A percentile compares a stretch with the other conserved stretches of the same genome.
Conservation (phyloP, 2,797 vertebrate genomes). For the Gephyroberyx darwinii region DNA sequence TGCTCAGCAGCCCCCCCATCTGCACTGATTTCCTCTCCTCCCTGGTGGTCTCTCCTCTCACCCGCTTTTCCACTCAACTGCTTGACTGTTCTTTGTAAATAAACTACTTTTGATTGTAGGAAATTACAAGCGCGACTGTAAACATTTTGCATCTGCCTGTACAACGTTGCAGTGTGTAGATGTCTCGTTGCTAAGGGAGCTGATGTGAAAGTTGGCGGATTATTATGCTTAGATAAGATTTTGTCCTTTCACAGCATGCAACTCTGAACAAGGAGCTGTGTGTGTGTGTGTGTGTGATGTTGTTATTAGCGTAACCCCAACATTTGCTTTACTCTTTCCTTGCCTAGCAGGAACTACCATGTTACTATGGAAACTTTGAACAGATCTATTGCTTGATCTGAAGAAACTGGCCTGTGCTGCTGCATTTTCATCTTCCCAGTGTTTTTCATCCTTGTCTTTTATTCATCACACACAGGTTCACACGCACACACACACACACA, state of each 20-base stretch:
- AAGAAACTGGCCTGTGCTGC: conserved; percentile 18
- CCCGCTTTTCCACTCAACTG: conserved; percentile 15
- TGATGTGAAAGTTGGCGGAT: neutral
- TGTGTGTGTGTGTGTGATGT: conserved; percentile 13
- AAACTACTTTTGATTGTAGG: conserved; percentile 30
- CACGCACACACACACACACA: conserved; percentile 1
- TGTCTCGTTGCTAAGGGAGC: neutral
- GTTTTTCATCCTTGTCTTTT: neutral
- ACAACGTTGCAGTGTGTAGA: neutral
- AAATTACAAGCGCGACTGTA: conserved; percentile 24
- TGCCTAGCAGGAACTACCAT: neutral
- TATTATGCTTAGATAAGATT: conserved; percentile 30
- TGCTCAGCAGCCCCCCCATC: conserved; percentile 30
- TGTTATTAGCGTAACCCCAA: conserved; percentile 11
- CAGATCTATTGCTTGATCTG: conserved; percentile 24
- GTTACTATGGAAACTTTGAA: conserved; percentile 33
- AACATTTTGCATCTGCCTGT: conserved; percentile 12
- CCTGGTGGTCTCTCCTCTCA: conserved; percentile 19
- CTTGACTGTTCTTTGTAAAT: conserved; percentile 27
- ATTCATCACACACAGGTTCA: neutral
- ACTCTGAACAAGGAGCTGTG: neutral
- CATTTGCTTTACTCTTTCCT: neutral
- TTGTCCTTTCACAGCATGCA: neutral
- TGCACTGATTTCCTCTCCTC: conserved; percentile 51
- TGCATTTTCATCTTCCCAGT: conserved; percentile 11